Percentiles rank a stretch among this genome's conserved stretches.
These are phyloP conservation scores for Myotis myotis DNA, from an alignment of 2,797 vertebrate species.

Conservation along the genomic window DNA sequence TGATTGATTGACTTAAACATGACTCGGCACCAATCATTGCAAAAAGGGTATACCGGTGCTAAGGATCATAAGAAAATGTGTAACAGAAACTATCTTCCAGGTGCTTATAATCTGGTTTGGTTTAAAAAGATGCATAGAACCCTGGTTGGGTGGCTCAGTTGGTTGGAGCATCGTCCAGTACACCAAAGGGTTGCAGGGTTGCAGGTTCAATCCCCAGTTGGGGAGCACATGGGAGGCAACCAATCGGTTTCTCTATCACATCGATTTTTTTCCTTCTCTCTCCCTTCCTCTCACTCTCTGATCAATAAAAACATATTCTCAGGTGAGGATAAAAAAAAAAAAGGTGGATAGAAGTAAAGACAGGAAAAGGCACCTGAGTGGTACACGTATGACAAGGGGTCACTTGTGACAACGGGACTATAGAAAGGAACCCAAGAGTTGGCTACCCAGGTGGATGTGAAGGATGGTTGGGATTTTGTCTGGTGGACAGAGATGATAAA, in stretches of 20 bases:
- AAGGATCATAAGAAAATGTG: background rate
- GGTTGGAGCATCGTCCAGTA: background rate
- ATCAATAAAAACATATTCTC: background rate
- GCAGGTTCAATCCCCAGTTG: background rate
- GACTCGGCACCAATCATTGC: background rate
- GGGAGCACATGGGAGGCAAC: background rate
- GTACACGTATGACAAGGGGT: background rate
- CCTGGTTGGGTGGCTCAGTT: background rate
- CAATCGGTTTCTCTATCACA: background rate
- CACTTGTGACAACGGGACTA: background rate
- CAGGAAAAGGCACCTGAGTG: background rate
- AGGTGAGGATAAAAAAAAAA: background rate
- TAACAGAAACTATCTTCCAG: background rate
- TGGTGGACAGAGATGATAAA: background rate
- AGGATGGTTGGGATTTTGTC: background rate
- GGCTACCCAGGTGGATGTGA: background rate
- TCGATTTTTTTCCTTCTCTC: background rate
- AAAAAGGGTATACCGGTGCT: background rate
- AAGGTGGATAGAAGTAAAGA: background rate
- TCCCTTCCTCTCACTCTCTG: background rate
- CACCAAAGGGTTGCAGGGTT: background rate
- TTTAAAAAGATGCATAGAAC: background rate
- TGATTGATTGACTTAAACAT: background rate
- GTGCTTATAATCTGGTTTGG: background rate
- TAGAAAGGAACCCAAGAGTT: background rate